A percentile compares a stretch with the other conserved stretches of the same genome.
Conservation (phyloP, 2,797 vertebrate genomes). For the Neoniphon sammara region DNA sequence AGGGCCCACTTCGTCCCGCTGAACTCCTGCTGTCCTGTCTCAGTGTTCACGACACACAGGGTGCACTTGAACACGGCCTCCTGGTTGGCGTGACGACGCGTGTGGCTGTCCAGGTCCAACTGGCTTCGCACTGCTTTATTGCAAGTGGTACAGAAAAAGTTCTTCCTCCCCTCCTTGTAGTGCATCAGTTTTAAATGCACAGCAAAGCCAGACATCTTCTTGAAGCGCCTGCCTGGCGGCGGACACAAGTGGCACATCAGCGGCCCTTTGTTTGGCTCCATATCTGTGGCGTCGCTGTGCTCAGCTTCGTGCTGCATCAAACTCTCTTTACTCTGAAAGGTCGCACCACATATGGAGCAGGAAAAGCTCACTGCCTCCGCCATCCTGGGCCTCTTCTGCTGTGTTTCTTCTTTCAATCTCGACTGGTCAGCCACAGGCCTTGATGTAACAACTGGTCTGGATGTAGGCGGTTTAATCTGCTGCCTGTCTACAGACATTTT, state of each 20-base stretch:
- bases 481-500: slow-evolving; percentile 54
- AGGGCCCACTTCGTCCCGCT: slow-evolving; percentile 35
- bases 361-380: not conserved
- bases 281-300: slow-evolving; percentile 11
- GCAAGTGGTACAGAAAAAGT: slow-evolving; percentile 56
- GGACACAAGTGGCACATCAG: slow-evolving; percentile 61
- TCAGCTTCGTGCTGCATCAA: slow-evolving; percentile 48
- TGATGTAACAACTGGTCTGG: not conserved
- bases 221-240: slow-evolving; percentile 53
- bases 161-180: slow-evolving; percentile 39
- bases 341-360: not conserved
- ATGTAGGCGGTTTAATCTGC: not conserved
- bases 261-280: not conserved
- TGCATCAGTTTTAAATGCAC: slow-evolving; percentile 54
- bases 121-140: slow-evolving; percentile 56
- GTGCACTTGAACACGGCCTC: slow-evolving; percentile 53
- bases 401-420: not conserved
- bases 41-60: slow-evolving; percentile 37
- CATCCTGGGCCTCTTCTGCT: not conserved
- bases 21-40: not conserved
- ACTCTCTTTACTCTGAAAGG: slow-evolving; percentile 36
- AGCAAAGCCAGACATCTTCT: slow-evolving; percentile 42
- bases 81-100: slow-evolving; percentile 57
- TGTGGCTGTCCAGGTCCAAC: slow-evolving; percentile 60
- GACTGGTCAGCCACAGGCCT: not conserved